A percentile compares a stretch with the other conserved stretches of the same genome.
These are phyloP conservation scores for Tribolium madens DNA, from an alignment of 1,140 invertebrate genomes.

Conservation along the genomic window DNA sequence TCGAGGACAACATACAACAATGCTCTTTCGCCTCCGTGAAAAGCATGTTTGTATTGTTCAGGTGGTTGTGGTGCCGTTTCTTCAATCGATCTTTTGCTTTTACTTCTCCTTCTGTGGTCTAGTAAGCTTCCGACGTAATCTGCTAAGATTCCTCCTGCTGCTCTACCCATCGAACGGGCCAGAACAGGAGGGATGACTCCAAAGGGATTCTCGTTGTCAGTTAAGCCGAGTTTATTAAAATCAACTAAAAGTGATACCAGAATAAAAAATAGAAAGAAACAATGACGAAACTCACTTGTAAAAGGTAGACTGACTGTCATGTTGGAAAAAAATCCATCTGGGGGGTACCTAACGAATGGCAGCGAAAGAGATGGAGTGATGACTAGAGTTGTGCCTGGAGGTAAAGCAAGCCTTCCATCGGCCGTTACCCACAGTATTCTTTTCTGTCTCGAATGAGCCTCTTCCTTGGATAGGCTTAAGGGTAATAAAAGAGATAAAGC, in stretches of 20 bases:
- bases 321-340: conserved; percentile 86
- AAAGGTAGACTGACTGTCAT: conserved; percentile 88
- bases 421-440: conserved; percentile 85
- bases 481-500: conserved; percentile 4
- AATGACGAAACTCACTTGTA: conserved; percentile 77
- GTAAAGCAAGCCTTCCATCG: conserved; percentile 82
- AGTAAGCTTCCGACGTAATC: conserved; percentile 80
- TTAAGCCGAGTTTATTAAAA: conserved; percentile 84
- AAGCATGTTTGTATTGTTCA: conserved; percentile 65
- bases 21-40: conserved; percentile 84
- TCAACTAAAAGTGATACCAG: conserved; percentile 72
- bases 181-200: conserved; percentile 80
- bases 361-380: conserved; percentile 84
- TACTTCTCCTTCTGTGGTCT: conserved; percentile 68
- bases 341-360: conserved; percentile 85
- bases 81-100: conserved; percentile 69
- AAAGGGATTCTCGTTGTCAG: conserved; percentile 87
- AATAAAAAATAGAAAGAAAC: background rate
- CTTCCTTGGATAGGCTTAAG: conserved; percentile 41
- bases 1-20: conserved; percentile 80
- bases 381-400: conserved; percentile 82
- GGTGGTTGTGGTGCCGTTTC: conserved; percentile 61
- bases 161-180: conserved; percentile 77
- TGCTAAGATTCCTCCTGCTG: conserved; percentile 72
- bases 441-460: conserved; percentile 79